A percentile compares a stretch with the other conserved stretches of the same genome.
These are phyloP conservation scores for Venustoraphidia nigricollis DNA, from an alignment of 2,888 invertebrate genomes.

Conservation along the genomic window DNA sequence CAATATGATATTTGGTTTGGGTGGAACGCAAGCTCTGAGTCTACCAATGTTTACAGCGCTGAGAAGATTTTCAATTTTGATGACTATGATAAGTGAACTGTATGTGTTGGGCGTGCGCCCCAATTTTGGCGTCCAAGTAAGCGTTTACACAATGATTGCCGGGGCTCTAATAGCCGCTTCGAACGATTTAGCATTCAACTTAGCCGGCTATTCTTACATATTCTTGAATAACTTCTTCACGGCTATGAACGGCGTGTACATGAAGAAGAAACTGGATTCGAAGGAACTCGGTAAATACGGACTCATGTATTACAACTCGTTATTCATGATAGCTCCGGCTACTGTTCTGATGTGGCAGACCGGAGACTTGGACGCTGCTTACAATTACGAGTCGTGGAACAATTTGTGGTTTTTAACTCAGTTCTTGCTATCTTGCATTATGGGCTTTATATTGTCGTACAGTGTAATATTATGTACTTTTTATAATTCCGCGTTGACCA, in stretches of 20 bases:
- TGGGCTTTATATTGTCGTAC: slow-evolving; percentile 93
- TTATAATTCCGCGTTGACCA: slow-evolving; percentile 95
- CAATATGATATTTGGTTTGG: slow-evolving; percentile 92
- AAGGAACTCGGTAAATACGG: slow-evolving; percentile 89
- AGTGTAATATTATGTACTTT: slow-evolving; percentile 91
- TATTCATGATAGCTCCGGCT: slow-evolving; percentile 75
- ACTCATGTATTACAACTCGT: slow-evolving; percentile 80
- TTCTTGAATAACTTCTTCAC: slow-evolving; percentile 88
- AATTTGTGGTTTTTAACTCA: slow-evolving; percentile 60
- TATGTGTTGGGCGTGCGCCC: slow-evolving; percentile 65
- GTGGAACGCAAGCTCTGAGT: slow-evolving; percentile 88
- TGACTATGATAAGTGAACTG: slow-evolving; percentile 93
- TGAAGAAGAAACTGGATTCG: slow-evolving; percentile 91
- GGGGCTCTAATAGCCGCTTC: slow-evolving; percentile 88
- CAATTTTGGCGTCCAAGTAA: slow-evolving; percentile 67
- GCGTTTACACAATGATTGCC: slow-evolving; percentile 89
- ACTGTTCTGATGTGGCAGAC: slow-evolving; percentile 52
- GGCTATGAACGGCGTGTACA: slow-evolving; percentile 93
- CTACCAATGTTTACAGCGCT: slow-evolving; percentile 97
- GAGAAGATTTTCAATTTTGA: slow-evolving; percentile 88
- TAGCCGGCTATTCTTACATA: slow-evolving; percentile 79
- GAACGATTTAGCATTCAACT: slow-evolving; percentile 87
- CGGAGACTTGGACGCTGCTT: slow-evolving; percentile 56
- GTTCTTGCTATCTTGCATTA: slow-evolving; percentile 80
- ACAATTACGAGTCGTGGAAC: slow-evolving; percentile 55